Evolutionary conservation across 2,113 vertebrate genomes (phyloP), one percentile per base, ranked within the genome.

Genomic region (Callocephalon fimbriatum): DNA sequence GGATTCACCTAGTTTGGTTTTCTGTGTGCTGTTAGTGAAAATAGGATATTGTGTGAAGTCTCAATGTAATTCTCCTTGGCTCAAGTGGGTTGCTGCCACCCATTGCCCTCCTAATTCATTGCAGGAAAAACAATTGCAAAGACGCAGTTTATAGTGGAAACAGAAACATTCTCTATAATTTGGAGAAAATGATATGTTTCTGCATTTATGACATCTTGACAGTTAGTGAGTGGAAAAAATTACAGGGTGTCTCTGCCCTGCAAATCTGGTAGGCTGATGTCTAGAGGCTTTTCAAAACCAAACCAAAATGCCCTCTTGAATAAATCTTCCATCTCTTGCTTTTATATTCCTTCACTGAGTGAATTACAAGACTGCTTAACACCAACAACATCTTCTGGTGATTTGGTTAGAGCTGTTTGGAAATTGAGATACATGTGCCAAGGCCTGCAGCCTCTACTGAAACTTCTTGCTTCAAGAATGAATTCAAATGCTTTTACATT

Each of bases 21-120:
- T 71, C 77, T 82, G 68, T 75, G 71, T 25, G 40, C 53, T 90
- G 76, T 70, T 83, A 92, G 74, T 65, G 78, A 94, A 96, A 95
- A 91, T 66, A 68, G 73, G 89, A 97, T 95, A 90, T 75, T 91
- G 92, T 82, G 78, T 80, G 80, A 94, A 92, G 62, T 94, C 75
- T 70, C 61, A 74, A 18, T 0, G 0, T 88, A 67, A 93, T 77
- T 80, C 79, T 94, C 47, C 70, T 88, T 91, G 88, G 90, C 90
- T 92, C n/a, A 87, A 96, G 86, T 74, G 90, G 78, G 75, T 82
- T 93, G 73, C 83, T 97, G 90, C 82, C 90, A 93, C 93, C 95
- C 95, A 71, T 93, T 96, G 95, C 96, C 92, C 92, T 96, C 73
- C 58, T 96, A 96, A 96, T 95, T 96, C 63, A 62, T 44, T 96